A percentile compares a stretch with the other conserved stretches of the same genome.
Evolutionary conservation across 2,888 invertebrate species (phyloP).

Genomic region (Norana najaformis): DNA sequence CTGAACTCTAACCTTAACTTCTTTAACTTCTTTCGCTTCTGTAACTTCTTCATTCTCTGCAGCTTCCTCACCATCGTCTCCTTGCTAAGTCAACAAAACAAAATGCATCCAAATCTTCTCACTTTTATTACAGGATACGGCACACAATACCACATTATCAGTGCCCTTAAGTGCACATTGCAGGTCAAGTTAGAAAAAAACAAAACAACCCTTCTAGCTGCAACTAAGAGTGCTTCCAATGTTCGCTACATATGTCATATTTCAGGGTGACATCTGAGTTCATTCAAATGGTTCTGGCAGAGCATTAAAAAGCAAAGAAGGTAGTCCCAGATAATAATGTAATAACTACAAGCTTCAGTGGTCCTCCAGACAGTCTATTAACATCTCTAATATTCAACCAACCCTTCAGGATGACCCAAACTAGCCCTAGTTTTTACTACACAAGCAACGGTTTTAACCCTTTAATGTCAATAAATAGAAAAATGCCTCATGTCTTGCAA

Average conservation of each 20-base stretch:
- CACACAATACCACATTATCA: not conserved
- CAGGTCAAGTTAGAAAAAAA: not conserved
- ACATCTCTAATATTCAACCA: not conserved
- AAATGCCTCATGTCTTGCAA: not conserved
- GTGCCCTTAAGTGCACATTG: not conserved
- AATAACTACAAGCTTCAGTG: no score
- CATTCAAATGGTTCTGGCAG: no score
- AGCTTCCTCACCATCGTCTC: constrained; percentile 19
- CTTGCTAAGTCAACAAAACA: not conserved
- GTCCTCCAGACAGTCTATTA: no score
- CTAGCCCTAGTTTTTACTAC: not conserved
- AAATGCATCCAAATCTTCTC: not conserved
- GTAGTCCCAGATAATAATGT: no score
- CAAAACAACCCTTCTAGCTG: not conserved
- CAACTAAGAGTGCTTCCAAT: not conserved
- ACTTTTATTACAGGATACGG: not conserved
- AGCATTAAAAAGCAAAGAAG: no score
- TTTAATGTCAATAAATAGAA: not conserved
- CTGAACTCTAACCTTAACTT: not conserved
- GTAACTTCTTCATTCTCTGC: constrained; percentile 22
- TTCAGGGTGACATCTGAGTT: no score
- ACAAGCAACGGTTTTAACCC: not conserved
- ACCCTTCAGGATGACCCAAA: not conserved
- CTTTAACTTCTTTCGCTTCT: constrained; percentile 20
- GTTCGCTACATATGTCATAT: no score